Evolutionary conservation across 2,113 vertebrate genomes (phyloP), one percentile per base, ranked within the genome.

Genomic region (Syrrhaptes paradoxus): DNA sequence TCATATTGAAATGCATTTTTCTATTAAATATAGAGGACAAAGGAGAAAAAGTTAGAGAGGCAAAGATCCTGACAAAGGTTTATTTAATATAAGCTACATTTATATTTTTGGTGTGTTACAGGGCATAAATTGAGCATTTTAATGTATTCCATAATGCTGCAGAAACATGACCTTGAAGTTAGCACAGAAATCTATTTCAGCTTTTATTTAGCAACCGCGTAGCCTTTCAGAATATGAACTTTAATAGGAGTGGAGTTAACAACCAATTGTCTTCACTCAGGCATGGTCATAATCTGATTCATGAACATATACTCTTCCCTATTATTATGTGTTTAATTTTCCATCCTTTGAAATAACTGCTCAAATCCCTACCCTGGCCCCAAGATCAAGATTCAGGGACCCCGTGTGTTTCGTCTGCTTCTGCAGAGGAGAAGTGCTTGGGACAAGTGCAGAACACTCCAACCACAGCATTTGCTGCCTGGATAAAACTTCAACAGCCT

Each of bases 111-210:
- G 87, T 94, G 79, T 96, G 93, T 83, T 97, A 78, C 32, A 89
- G 81, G 77, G 79, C 79, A 94, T 94, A 97, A 96, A 97, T 96
- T 95, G 96, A 96, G 89, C 87, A 72, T 94, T 96, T 95, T 96
- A 97, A 97, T 97, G 65, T 92, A 85, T 95, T 95, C 92, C 83
- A 89, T 95, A 96, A 88, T 86, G 78, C 43, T 94, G 66, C 79
- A 93, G 84, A 97, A 96, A 97, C 63, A 88, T 87, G 97, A 97
- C 96, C 96, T 97, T 97, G 96, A 97, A 95, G 95, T 95, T 96
- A 93, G 85, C 79, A 88, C 75, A 87, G 81, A 97, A 96, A 97
- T 97, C 91, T 97, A 97, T 97, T 97, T 92, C 80, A 94, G 93
- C 68, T 97, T 96, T 96, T 93, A 95, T 96, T 96, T 97, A 86